Base-by-base conservation (phyloP, 2,113 vertebrate species). In the Australoheros scitulus region DNA sequence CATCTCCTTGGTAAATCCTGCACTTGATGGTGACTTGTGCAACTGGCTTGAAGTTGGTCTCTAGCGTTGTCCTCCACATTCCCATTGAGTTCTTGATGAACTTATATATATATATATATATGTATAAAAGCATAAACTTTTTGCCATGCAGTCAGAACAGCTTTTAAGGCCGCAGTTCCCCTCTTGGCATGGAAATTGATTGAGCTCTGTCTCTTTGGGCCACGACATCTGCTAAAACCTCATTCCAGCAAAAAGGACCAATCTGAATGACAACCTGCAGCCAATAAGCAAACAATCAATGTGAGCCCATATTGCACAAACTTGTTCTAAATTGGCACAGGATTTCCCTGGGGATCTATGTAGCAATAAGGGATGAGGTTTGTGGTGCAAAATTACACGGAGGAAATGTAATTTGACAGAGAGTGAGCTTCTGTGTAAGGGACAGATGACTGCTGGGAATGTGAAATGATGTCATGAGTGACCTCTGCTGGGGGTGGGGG, bases 231-330 rank as follows among this genome's bases (percentile, higher is more conserved):
- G 76, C 82, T 85, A 34, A 93, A 89, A 87, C 63, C 63, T 61
- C 36, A 82, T 89, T 59, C 56, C 60, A 56, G 76, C 81, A 70
- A 76, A 81, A 65, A 77, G n/a, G 65, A 13, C 58, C 89, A 84
- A 87, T 90, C 75, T 86, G 79, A 90, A 78, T 80, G 89, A 90
- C 84, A 91, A 91, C 91, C 84, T 87, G 34, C 85, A 90, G 92
- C 88, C 89, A 92, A 91, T 91, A 88, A 83, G 82, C 90, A 90
- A 81, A 84, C 90, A 92, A 92, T 93, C 92, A 91, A 65, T 83
- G 68, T 34, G 29, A 87, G 79, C 0, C 81, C 20, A 24, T 43
- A 79, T 83, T 85, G 81, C 81, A 75, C 43, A 61, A 68, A 87
- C 84, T 77, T 26, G 81, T 77, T 84, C 83, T 55, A 81, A 77